phyloP scores from a whole-genome alignment of 2,888 invertebrate genomes.

The Agrotis puta region DNA sequence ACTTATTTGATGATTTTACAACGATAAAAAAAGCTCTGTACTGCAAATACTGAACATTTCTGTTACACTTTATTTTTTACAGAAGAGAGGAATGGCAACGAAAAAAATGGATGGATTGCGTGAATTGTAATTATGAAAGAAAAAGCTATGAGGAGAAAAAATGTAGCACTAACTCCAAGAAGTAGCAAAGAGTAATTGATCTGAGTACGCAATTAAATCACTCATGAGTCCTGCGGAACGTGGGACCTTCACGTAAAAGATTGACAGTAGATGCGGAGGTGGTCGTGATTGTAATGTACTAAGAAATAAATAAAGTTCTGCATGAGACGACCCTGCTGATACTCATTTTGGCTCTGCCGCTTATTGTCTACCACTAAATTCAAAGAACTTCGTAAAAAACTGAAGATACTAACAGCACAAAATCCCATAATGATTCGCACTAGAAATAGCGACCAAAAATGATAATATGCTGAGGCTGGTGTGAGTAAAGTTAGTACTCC shows the following conservation, averaged over 20 bases:
- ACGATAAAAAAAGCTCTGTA: background rate
- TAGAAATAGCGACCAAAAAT: conserved; percentile 82
- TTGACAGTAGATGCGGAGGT: too few relatives aligned
- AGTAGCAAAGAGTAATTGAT: background rate
- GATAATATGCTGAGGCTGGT: conserved; percentile 81
- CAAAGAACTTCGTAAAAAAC: background rate
- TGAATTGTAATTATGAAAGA: too few relatives aligned
- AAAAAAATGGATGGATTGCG: too few relatives aligned
- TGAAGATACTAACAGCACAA: conserved; percentile 82
- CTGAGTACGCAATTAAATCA: background rate
- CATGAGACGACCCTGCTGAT: background rate
- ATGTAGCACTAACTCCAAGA: too few relatives aligned
- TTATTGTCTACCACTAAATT: background rate
- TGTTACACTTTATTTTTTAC: background rate
- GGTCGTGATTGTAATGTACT: too few relatives aligned
- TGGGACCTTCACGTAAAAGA: background rate
- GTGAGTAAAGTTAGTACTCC: conserved; percentile 82
- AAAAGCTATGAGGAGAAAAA: too few relatives aligned
- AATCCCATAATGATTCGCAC: conserved; percentile 83
- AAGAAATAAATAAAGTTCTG: too few relatives aligned
- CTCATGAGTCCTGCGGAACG: too few relatives aligned
- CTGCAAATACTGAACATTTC: background rate
- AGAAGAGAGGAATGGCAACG: too few relatives aligned
- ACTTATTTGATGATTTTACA: too few relatives aligned
- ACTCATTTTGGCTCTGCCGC: background rate